Base-by-base conservation (phyloP, 92 coral and sea anemone species). In the Paragorgia papillata region DNA sequence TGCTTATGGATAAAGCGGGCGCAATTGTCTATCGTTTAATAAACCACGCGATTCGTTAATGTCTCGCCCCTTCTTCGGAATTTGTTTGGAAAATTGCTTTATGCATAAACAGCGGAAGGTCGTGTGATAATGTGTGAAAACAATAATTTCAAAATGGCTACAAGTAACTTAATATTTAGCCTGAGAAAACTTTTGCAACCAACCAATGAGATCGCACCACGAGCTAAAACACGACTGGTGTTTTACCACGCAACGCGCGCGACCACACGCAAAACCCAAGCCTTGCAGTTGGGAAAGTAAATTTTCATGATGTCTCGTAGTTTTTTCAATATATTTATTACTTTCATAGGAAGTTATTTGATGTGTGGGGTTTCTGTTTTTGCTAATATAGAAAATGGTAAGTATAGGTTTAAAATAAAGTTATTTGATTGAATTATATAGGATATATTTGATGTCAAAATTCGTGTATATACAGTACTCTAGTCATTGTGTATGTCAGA, bases 231-330 rank as follows among this genome's bases (percentile, higher is more conserved):
- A 66, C 28, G 19, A 69, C 60, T 43, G 61, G 76, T 49, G n/a
- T n/a, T n/a, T n/a, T n/a, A 14, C 26, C 76, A 5, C 76, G 76
- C 61, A 51, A 69, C 76, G 31, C 76, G 76, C 60, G 76, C 40
- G 76, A 51, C 59, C 7, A 10, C 76, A 12, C 76, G 76, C 61
- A 69, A 26, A 69, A 26, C 27, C 76, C 76, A 69, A 69, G 61
- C 76, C 43, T 2, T 7, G 57, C 22, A 13, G 34, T 31, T 44
- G 56, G 27, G 8, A 29, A 17, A 49, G 25, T 12, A 63, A 30
- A 19, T 15, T 40, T 0, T 19, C 30, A 51, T 18, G 13, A 69
- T 69, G 76, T 51, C 24, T 51, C 56, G 76, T 43, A 41, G 56
- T 29, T 37, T 30, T 31, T 48, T 44, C 61, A 69, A 69, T 27